These are phyloP conservation scores for Eudyptes chrysolophus DNA, from an alignment of 2,113 vertebrate genomes.

Conservation along the genomic window DNA sequence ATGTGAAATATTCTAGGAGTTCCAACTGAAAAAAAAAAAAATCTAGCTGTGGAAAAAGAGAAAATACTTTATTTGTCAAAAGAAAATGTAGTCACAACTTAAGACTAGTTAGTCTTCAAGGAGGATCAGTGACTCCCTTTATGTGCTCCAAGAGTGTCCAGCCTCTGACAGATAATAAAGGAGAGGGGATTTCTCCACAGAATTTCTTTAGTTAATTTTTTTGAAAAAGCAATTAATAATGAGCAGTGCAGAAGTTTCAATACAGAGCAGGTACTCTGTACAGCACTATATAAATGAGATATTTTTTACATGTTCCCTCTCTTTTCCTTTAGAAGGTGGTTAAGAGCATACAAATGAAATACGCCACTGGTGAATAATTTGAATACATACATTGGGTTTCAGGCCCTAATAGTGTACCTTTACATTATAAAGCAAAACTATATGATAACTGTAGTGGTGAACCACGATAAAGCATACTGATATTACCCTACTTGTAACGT, in stretches of 20 bases:
- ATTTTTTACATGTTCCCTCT: background rate
- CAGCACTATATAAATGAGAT: fast-evolving
- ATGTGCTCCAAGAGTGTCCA: background rate
- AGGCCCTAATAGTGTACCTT: background rate
- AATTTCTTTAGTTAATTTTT: background rate
- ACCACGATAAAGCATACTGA: background rate
- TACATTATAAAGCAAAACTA: background rate
- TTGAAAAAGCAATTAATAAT: background rate
- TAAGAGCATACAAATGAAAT: background rate
- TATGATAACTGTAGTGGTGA: background rate
- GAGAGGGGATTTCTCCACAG: background rate
- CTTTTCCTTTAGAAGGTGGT: background rate
- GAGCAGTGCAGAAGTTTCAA: background rate
- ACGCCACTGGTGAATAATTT: background rate
- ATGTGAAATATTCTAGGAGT: background rate
- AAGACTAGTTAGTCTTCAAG: background rate
- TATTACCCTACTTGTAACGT: background rate
- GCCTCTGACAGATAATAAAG: background rate
- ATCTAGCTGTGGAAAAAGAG: background rate
- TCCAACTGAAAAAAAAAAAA: background rate
- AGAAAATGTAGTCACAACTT: background rate
- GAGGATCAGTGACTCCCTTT: background rate
- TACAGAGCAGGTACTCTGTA: background rate
- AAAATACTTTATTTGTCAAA: background rate
- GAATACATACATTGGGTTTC: background rate